Percentiles rank a stretch among this genome's conserved stretches.
Evolutionary conservation across 1,140 invertebrate genomes (phyloP).

Genomic region (Ceratosolen solmsi): DNA sequence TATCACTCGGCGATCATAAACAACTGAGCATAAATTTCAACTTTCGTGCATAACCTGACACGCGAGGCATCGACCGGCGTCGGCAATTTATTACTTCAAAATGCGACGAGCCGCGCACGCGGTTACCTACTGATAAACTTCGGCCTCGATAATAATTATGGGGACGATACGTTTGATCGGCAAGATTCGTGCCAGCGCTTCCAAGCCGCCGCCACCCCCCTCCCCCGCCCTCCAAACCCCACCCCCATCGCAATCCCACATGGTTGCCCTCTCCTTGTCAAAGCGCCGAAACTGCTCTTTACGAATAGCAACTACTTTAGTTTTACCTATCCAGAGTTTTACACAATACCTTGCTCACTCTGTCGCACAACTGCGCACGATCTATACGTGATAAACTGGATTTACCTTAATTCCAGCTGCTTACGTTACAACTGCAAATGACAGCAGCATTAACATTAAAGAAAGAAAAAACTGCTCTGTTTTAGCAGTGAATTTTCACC

Average conservation of each 20-base stretch:
- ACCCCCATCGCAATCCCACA: neutral
- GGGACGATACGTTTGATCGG: conserved; percentile 47
- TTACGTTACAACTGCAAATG: neutral
- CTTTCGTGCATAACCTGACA: conserved; percentile 74
- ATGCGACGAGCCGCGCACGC: conserved; percentile 64
- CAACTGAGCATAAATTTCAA: conserved; percentile 74
- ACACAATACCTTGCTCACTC: no score
- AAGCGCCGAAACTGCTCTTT: conserved; percentile 39
- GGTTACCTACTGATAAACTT: conserved; percentile 67
- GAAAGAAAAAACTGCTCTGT: no score
- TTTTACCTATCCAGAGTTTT: no score
- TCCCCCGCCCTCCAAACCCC: neutral
- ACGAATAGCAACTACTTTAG: neutral
- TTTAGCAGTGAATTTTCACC: no score
- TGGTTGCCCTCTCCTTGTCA: neutral
- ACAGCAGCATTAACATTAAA: neutral
- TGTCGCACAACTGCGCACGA: neutral
- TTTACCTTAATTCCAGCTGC: conserved; percentile 7
- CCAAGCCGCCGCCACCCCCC: neutral
- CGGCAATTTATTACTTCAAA: conserved; percentile 72
- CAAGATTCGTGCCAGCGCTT: conserved; percentile 33
- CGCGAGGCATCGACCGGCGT: conserved; percentile 69
- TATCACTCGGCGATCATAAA: conserved; percentile 74
- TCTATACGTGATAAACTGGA: neutral
- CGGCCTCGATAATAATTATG: conserved; percentile 52